Evolutionary conservation across 2,113 vertebrate species (phyloP), one percentile per base, ranked within the genome.

Genomic region (Aphyosemion australe): DNA sequence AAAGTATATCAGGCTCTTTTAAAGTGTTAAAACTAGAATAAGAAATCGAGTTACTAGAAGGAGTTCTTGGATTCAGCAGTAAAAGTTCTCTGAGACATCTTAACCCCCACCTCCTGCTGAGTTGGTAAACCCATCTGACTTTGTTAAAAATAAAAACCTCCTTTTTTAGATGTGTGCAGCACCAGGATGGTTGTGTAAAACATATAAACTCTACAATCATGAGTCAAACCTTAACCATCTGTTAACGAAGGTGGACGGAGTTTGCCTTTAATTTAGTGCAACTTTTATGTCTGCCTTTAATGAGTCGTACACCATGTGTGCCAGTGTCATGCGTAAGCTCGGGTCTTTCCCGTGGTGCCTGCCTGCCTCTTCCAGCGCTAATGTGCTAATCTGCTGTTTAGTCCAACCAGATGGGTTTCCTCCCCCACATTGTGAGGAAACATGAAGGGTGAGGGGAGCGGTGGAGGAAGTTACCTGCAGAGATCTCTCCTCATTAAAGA

Each of bases 331-430:
- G 45, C 61, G 74, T 53, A 70, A 63, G 69, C 77, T 57, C 0
- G 43, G 73, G 41, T 18, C 69, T 80, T 85, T 82, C 73, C 67
- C 26, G 47, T 15, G 66, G 78, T 74, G 83, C 78, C 74, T 68
- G 85, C 74, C 60, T 80, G 72, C 77, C 72, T 76, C 73, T 69
- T 82, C 56, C 84, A 94, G 94, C 92, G 94, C 94, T 96, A 96
- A 96, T 95, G 95, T 96, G 96, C 93, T 97, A 98, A 96, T 96
- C 94, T 95, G 92, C 94, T 94, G 92, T 94, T 95, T 96, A 93
- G 94, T 93, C 88, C 92, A 94, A 95, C 94, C 93, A 96, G 95
- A 91, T 95, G 90, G 94, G 84, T 91, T 90, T 49, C 37, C 60
- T n/a, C 57, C 66, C 60, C 76, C 67, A 26, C 41, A 31, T n/a